Conservation (phyloP, 1,140 invertebrate species). For the Drosophila jambulina region DNA sequence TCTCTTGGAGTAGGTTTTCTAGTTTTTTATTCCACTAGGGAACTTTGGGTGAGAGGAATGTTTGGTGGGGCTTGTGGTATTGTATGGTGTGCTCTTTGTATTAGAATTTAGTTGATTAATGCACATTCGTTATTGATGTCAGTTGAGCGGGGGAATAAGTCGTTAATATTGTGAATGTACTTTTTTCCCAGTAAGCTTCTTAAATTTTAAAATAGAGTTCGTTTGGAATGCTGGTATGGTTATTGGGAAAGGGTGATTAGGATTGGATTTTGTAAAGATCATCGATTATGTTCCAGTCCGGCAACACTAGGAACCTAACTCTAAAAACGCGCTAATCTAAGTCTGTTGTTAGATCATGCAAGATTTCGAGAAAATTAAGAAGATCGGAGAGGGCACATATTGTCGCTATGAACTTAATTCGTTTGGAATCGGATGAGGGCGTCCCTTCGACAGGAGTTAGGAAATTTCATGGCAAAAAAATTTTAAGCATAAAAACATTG, state of each 20-base stretch:
- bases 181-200: neutral
- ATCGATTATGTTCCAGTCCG: too few relatives aligned
- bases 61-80: neutral
- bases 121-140: neutral
- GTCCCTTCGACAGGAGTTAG: constrained; percentile 96
- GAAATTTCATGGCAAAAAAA: constrained; percentile 97
- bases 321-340: constrained; percentile 43
- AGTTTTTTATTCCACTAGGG: too few relatives aligned
- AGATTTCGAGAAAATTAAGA: constrained; percentile 75
- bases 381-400: constrained; percentile 85
- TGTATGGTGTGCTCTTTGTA: neutral
- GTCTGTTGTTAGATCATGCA: constrained; percentile 51
- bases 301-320: too few relatives aligned
- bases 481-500: constrained; percentile 96
- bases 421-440: constrained; percentile 96
- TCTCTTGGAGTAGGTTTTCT: neutral
- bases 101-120: neutral
- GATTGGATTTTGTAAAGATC: too few relatives aligned
- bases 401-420: constrained; percentile 98
- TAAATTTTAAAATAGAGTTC: neutral
- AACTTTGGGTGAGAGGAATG: neutral
- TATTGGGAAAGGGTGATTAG: neutral
- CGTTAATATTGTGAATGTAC: neutral
- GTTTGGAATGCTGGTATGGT: neutral
- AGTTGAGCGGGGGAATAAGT: neutral